Conservation (phyloP, 2,113 vertebrate species). For the Myrmecobius fasciatus region DNA sequence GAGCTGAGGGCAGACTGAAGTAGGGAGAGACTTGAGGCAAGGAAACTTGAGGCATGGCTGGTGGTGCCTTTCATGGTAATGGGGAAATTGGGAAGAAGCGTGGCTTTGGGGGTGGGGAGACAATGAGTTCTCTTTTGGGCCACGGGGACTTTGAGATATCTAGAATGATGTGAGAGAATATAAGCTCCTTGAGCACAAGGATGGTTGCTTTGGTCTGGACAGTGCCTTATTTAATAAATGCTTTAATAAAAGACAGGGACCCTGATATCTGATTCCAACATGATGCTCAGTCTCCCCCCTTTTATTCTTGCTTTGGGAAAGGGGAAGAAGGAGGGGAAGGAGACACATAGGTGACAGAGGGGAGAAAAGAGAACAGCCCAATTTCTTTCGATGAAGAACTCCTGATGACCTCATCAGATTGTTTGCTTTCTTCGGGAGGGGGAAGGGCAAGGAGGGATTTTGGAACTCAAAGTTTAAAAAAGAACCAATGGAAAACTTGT, state of each 20-base stretch:
- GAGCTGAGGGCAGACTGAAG: too few relatives aligned
- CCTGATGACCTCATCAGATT: background rate
- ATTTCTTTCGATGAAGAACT: background rate
- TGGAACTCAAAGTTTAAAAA: background rate
- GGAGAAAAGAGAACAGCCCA: background rate
- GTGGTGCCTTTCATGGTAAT: too few relatives aligned
- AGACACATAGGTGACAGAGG: background rate
- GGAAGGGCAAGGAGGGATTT: background rate
- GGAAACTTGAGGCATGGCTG: too few relatives aligned
- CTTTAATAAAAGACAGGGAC: background rate
- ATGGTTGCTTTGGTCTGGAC: background rate
- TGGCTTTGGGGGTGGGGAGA: background rate
- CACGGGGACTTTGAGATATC: too few relatives aligned
- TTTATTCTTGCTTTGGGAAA: too few relatives aligned
- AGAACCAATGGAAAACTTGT: background rate
- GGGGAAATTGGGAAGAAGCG: background rate
- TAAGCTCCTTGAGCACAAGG: too few relatives aligned
- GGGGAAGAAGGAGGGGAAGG: background rate
- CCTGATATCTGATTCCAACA: background rate
- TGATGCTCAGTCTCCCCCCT: background rate
- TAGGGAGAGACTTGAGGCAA: too few relatives aligned
- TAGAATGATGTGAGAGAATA: too few relatives aligned
- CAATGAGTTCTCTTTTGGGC: too few relatives aligned
- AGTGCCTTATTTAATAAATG: background rate
- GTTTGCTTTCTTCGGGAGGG: background rate